Base-by-base conservation (phyloP, 2,888 invertebrate genomes). In the Drosophila formosana region DNA sequence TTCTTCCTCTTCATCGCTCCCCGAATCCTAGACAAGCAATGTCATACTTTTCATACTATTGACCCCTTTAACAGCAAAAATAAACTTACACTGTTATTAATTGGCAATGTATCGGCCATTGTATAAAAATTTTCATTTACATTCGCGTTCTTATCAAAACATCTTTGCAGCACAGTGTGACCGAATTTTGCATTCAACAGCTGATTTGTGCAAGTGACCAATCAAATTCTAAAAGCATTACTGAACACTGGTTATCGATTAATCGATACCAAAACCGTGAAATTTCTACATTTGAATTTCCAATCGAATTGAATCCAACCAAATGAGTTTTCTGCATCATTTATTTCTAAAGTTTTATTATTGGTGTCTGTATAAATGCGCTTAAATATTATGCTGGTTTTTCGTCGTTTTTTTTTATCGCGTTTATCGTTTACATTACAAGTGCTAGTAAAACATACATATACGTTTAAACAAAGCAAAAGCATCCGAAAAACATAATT, bases 1-100 rank as follows among this genome's bases (percentile, higher is more conserved):
- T 66, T 95, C 95, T 61, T 95, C 95, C 7, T 90, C 86, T 41
- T 90, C 91, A 51, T 91, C 92, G 5, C 89, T 90, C 26, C 90
- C 91, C 71, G 69, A 72, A 47, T 75, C 72, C 85, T 85, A 55
- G 1, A 45, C 1, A 57, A 4, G 4, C 5, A 25, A 1, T 5
- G 4, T 11, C 3, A 9, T 0, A 2, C 6, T 2, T 46, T 0
- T 6, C 47, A 78, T 61, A 37, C 55, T 63, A 32, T 78, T 71
- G 18, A 71, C 55, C 75, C 71, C 78, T 65, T 58, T 50, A 61
- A 2, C 2, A 4, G 11, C 37, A 37, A n/a, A 0, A 11, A 37
- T 11, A 37, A 41, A 41, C 39, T 41, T 41, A 41, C 39, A 18
- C 39, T 41, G 18, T 41, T 41, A 18, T 41, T 41, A 41, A 13